Evolutionary conservation across 2,113 vertebrate species (phyloP).

Genomic region (Todiramphus chloris): DNA sequence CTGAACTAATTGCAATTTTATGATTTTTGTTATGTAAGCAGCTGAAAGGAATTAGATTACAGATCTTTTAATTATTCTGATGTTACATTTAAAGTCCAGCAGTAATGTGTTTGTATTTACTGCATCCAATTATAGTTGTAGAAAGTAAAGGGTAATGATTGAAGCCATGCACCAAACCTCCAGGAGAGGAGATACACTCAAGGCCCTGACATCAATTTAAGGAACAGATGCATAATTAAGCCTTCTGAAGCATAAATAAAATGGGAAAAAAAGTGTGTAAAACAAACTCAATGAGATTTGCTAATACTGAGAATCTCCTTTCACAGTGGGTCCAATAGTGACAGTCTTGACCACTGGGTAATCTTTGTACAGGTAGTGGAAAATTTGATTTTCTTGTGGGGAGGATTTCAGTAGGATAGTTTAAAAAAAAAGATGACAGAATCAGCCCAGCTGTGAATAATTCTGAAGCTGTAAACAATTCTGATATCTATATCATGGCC

Average conservation of each 20-base stretch:
- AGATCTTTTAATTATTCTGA: not conserved
- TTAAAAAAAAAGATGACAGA: not conserved
- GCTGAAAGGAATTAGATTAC: not conserved
- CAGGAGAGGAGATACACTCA: not conserved
- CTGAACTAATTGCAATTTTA: not conserved
- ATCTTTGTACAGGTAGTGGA: not conserved
- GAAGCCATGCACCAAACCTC: not conserved
- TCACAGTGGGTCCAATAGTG: not conserved
- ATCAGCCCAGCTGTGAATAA: not conserved
- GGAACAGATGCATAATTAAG: not conserved
- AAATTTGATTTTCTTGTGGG: not conserved
- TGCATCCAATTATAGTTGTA: not conserved
- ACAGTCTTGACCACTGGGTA: not conserved
- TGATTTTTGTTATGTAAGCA: not conserved
- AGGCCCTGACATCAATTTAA: not conserved
- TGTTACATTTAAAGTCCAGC: not conserved
- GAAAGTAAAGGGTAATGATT: not conserved
- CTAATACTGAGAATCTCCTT: not conserved
- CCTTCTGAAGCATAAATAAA: not conserved
- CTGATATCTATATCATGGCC: not conserved
- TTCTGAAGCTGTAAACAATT: not conserved
- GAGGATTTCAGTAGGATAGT: not conserved
- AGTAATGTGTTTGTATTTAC: not conserved
- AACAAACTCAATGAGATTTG: not conserved
- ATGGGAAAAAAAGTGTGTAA: not conserved